Evolutionary conservation across 2,797 vertebrate species (phyloP).

Genomic region (Coranthus polyacanthus): DNA sequence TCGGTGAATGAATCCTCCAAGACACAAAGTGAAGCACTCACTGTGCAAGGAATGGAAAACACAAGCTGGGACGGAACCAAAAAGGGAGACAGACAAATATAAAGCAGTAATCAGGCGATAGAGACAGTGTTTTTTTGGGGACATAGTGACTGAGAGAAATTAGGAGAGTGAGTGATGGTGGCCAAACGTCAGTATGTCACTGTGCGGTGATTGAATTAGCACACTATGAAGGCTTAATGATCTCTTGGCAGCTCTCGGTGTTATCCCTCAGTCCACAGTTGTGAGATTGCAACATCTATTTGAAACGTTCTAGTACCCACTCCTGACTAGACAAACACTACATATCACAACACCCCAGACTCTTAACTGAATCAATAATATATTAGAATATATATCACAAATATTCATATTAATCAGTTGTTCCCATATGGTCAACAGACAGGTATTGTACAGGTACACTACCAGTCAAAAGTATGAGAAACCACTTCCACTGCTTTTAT

Average conservation of each 20-base stretch:
- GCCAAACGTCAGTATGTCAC: slow-evolving; percentile 39
- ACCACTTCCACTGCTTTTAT: too few relatives aligned
- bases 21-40: slow-evolving; percentile 38
- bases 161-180: slow-evolving; percentile 22
- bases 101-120: slow-evolving; percentile 18
- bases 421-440: too few relatives aligned
- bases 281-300: too few relatives aligned
- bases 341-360: too few relatives aligned
- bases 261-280: too few relatives aligned
- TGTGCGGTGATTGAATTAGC: slow-evolving; percentile 53
- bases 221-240: slow-evolving; percentile 53
- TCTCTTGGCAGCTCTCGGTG: slow-evolving; percentile 38
- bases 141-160: slow-evolving; percentile 14
- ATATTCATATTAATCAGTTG: too few relatives aligned
- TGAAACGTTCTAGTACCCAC: too few relatives aligned
- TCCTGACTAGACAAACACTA: too few relatives aligned
- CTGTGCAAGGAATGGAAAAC: slow-evolving; percentile 24
- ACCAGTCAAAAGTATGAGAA: too few relatives aligned
- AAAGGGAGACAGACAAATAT: not conserved
- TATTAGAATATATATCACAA: too few relatives aligned
- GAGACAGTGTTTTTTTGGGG: not conserved
- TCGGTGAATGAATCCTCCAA: slow-evolving; percentile 45
- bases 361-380: too few relatives aligned
- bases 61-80: slow-evolving; percentile 20
- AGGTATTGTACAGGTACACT: too few relatives aligned